These are phyloP conservation scores for Pocillopora meandrina DNA, from an alignment of 92 coral and sea anemone species.

Conservation along the genomic window DNA sequence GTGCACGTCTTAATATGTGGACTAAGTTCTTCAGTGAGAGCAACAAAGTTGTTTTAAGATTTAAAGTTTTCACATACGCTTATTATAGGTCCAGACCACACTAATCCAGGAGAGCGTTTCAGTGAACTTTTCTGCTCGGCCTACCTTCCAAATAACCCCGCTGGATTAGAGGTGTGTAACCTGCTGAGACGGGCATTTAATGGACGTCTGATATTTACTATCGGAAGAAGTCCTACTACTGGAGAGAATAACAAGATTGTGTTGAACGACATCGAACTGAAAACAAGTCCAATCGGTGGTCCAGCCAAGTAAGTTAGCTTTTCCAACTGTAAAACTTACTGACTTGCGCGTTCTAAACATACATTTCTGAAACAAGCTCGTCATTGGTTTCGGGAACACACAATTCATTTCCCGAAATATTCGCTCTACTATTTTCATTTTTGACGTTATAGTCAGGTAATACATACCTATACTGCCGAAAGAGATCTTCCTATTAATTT, in stretches of 20 bases:
- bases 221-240: not conserved
- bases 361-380: no score
- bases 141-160: constrained; percentile 36
- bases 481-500: no score
- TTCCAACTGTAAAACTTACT: not conserved
- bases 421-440: no score
- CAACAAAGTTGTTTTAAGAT: not conserved
- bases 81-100: constrained; percentile 34
- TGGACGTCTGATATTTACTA: constrained; percentile 32
- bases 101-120: constrained; percentile 48
- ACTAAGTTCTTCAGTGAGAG: no score
- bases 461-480: no score
- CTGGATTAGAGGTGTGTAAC: constrained; percentile 28
- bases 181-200: constrained; percentile 31
- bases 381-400: no score
- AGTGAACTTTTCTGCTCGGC: not conserved
- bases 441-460: no score
- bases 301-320: constrained; percentile 10
- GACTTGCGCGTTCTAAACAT: no score
- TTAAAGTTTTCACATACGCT: not conserved
- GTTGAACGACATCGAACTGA: constrained; percentile 22
- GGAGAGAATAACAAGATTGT: not conserved
- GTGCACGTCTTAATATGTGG: no score
- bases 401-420: no score
- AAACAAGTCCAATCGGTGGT: constrained; percentile 5